Conservation (phyloP, 2,888 invertebrate species). For the Napeogenes sylphis region DNA sequence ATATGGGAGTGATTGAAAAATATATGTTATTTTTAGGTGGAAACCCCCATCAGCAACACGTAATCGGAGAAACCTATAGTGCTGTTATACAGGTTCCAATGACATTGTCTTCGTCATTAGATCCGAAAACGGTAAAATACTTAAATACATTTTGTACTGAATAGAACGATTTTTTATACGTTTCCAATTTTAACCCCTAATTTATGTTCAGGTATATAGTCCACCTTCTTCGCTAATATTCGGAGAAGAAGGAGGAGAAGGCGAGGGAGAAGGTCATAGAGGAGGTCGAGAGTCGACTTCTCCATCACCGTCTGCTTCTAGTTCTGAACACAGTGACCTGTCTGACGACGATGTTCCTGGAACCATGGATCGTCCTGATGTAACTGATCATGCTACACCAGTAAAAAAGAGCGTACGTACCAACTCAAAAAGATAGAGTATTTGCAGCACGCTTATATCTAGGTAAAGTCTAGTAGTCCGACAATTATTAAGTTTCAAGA, state of each 20-base stretch:
- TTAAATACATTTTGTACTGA: too few species aligned
- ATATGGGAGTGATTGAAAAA: too few species aligned
- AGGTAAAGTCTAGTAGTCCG: background rate
- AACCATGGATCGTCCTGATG: constrained; percentile 35
- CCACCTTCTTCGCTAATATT: constrained; percentile 94
- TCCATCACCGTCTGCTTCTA: constrained; percentile 86
- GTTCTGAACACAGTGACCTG: constrained; percentile 69
- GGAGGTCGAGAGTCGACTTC: constrained; percentile 78
- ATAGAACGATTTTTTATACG: too few species aligned
- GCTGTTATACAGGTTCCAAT: constrained; percentile 79
- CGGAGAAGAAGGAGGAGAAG: constrained; percentile 89
- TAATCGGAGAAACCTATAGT: constrained; percentile 70
- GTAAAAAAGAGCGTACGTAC: constrained; percentile 65
- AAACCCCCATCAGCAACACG: constrained; percentile 58
- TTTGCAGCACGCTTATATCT: background rate
- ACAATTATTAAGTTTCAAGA: too few species aligned
- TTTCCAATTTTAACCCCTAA: too few species aligned
- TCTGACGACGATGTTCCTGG: constrained; percentile 64
- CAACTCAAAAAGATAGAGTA: constrained; percentile 16
- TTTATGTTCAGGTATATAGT: constrained; percentile 83
- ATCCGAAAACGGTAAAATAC: constrained; percentile 77
- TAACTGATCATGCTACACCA: constrained; percentile 41
- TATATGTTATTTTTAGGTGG: constrained; percentile 40
- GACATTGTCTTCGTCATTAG: constrained; percentile 85
- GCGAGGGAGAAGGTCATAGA: constrained; percentile 65